Conservation (phyloP, 2,888 invertebrate genomes). For the Drymonia ruficornis region DNA sequence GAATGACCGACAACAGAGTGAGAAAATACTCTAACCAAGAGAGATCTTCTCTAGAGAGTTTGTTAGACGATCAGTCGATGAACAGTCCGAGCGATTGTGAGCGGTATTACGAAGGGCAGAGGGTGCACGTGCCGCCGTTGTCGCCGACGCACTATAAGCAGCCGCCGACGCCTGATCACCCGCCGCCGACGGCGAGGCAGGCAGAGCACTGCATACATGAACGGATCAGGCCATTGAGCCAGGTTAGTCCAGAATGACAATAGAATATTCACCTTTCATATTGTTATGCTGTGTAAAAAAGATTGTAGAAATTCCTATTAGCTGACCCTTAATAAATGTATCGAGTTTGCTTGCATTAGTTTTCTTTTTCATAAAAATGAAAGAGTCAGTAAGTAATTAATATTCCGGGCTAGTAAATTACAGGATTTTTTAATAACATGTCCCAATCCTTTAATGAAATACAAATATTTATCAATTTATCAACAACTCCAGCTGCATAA, state of each 20-base stretch:
- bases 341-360: no score
- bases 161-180: conserved; percentile 97
- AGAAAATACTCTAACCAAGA: conserved; percentile 82
- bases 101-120: conserved; percentile 68
- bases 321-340: no score
- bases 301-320: conserved; percentile 14
- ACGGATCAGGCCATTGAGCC: conserved; percentile 94
- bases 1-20: conserved; percentile 64
- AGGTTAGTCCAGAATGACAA: conserved; percentile 87
- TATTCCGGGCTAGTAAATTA: neutral
- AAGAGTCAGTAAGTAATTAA: neutral
- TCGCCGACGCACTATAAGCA: conserved; percentile 96
- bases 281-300: conserved; percentile 14
- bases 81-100: conserved; percentile 81
- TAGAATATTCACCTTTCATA: conserved; percentile 22
- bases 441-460: no score
- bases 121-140: conserved; percentile 87
- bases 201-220: conserved; percentile 96
- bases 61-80: conserved; percentile 84
- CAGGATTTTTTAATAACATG: no score
- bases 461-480: no score
- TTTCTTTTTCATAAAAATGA: no score
- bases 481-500: no score
- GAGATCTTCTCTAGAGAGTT: conserved; percentile 85
- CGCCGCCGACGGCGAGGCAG: conserved; percentile 95